Percentiles rank a stretch among this genome's conserved stretches.
Evolutionary conservation across 2,888 invertebrate genomes (phyloP).

Genomic region (Eucera pruinosa): DNA sequence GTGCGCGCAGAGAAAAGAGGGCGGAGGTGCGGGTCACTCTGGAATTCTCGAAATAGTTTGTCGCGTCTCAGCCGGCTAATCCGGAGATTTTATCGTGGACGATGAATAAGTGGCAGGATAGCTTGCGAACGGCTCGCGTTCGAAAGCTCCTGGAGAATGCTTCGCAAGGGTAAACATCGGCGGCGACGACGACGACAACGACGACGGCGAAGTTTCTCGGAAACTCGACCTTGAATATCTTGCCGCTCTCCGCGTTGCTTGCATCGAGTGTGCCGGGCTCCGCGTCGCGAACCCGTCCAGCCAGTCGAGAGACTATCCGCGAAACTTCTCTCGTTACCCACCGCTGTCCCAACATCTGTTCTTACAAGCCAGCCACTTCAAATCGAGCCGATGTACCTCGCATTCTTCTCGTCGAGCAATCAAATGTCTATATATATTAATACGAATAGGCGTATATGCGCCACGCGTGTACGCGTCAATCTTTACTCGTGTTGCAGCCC

Average conservation of each 20-base stretch:
- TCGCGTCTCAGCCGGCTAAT: slow-evolving; percentile 12
- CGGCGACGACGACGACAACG: no score
- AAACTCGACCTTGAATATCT: slow-evolving; percentile 42
- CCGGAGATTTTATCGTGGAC: slow-evolving; percentile 40
- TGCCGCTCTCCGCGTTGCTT: slow-evolving; percentile 34
- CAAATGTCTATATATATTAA: no score
- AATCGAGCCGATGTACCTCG: no score
- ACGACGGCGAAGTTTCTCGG: slow-evolving; percentile 36
- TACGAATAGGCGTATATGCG: no score
- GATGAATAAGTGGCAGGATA: slow-evolving; percentile 17
- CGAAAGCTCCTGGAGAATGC: slow-evolving; percentile 31
- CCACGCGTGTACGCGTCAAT: no score
- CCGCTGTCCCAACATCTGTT: background rate
- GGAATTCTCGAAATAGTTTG: slow-evolving; percentile 32
- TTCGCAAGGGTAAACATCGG: slow-evolving; percentile 23
- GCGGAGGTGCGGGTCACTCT: background rate
- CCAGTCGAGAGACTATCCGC: background rate
- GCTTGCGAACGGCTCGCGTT: background rate
- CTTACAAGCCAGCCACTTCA: no score
- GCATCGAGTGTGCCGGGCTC: background rate
- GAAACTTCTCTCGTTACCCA: slow-evolving; percentile 18
- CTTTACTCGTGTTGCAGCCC: no score
- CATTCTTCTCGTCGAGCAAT: no score
- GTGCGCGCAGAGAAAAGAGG: background rate
- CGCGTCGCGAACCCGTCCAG: slow-evolving; percentile 6